phyloP scores from a whole-genome alignment of 2,113 vertebrate species.

The Lepus timidus region DNA sequence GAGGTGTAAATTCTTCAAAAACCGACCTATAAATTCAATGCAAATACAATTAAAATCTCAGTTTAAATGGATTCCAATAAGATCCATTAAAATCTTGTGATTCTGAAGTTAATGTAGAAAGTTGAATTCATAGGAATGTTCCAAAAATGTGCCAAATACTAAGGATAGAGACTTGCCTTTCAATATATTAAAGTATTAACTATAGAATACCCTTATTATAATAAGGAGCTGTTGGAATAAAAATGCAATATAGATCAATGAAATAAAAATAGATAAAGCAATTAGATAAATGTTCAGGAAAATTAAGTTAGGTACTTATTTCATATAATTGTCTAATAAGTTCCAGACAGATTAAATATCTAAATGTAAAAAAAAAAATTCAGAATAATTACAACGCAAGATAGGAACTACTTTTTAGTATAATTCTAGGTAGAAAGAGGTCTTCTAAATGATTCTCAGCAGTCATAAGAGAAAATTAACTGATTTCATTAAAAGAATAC shows the following conservation, averaged over 20 bases:
- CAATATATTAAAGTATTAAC: slow-evolving; percentile 8
- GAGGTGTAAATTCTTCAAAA: slow-evolving; percentile 30
- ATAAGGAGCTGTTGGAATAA: not conserved
- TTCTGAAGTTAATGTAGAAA: slow-evolving; percentile 33
- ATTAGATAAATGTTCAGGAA: not conserved
- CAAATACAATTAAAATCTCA: slow-evolving; percentile 54
- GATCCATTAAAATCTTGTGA: not conserved
- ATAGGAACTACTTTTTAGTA: not conserved
- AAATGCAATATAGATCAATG: not conserved
- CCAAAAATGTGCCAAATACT: slow-evolving; percentile 26
- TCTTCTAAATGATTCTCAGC: not conserved
- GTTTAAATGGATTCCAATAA: not conserved
- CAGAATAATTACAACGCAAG: not conserved
- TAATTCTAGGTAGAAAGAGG: not conserved
- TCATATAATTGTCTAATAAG: slow-evolving; percentile 20
- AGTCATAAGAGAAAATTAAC: not conserved
- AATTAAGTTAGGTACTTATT: not conserved
- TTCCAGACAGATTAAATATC: not conserved
- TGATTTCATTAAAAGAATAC: not conserved
- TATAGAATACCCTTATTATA: slow-evolving; percentile 12
- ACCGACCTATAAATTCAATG: slow-evolving; percentile 24
- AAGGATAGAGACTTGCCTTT: not conserved
- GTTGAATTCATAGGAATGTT: not conserved
- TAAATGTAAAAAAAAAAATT: not conserved
- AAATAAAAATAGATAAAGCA: not conserved